Conservation (phyloP, 2,797 vertebrate genomes). For the Peromyscus eremicus region DNA sequence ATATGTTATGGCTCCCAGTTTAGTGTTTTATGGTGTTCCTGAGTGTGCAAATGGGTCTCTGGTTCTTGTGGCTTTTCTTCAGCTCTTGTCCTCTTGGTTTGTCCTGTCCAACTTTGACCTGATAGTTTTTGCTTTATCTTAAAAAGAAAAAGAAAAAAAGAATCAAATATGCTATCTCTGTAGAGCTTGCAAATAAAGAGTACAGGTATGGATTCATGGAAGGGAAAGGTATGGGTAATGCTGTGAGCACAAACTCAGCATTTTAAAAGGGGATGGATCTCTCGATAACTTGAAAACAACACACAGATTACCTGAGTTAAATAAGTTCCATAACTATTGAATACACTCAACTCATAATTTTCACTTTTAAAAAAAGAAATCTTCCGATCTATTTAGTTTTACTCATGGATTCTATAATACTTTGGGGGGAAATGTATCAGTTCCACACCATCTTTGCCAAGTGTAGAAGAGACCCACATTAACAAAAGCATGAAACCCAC, state of each 20-base stretch:
- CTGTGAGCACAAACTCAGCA: neutral
- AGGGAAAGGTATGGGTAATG: no score
- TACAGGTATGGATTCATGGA: neutral
- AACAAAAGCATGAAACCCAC: no score
- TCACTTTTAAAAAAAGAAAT: neutral
- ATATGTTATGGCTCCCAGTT: no score
- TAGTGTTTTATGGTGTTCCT: neutral
- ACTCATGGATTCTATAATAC: neutral
- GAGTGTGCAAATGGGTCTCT: no score
- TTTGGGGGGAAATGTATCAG: neutral
- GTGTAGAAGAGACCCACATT: neutral
- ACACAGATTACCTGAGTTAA: neutral
- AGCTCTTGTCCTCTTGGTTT: neutral
- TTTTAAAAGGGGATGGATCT: neutral
- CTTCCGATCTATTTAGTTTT: neutral
- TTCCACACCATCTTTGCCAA: neutral
- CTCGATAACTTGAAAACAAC: neutral
- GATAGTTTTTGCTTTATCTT: neutral
- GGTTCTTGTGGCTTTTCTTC: neutral
- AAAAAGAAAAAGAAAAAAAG: neutral
- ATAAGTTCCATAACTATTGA: neutral
- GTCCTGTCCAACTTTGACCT: neutral
- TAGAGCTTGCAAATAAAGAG: neutral
- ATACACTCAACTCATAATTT: neutral
- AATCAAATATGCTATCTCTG: neutral